Evolutionary conservation across 2,888 invertebrate species (phyloP).

Genomic region (Psylliodes chrysocephalus): DNA sequence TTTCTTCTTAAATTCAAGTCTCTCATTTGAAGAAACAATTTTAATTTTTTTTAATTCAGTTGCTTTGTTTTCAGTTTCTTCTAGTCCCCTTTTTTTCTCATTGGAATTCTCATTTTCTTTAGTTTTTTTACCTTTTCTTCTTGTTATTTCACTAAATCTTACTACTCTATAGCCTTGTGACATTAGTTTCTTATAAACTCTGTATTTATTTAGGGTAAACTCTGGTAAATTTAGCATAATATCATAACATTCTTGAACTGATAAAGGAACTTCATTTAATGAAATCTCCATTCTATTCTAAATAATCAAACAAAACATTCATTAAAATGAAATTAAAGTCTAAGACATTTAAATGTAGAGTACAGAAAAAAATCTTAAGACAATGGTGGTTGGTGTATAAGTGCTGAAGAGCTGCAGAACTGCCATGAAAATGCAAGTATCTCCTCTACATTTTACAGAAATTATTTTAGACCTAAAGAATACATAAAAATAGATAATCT

Average conservation of each 20-base stretch:
- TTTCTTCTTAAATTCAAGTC: constrained; percentile 13
- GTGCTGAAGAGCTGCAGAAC: too few relatives aligned
- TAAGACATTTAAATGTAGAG: too few relatives aligned
- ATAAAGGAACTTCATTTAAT: constrained; percentile 69
- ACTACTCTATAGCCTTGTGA: constrained; percentile 52
- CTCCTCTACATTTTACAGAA: too few relatives aligned
- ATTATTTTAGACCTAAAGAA: too few relatives aligned
- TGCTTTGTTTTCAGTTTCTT: neutral
- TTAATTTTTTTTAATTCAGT: neutral
- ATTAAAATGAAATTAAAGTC: constrained; percentile 3
- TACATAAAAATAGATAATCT: too few relatives aligned
- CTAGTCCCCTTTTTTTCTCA: neutral
- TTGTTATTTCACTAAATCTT: constrained; percentile 36
- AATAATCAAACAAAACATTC: constrained; percentile 48
- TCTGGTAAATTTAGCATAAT: constrained; percentile 61
- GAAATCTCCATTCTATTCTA: constrained; percentile 73
- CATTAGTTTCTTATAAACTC: constrained; percentile 54
- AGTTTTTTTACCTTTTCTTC: constrained; percentile 18
- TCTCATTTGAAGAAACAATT: neutral
- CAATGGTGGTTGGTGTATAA: too few relatives aligned
- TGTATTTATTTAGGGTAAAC: constrained; percentile 50
- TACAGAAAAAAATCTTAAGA: too few relatives aligned
- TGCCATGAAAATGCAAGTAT: too few relatives aligned
- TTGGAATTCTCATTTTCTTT: neutral
- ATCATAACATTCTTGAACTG: constrained; percentile 74